Conservation (phyloP, 2,797 vertebrate genomes). For the Phoeniculus purpureus region DNA sequence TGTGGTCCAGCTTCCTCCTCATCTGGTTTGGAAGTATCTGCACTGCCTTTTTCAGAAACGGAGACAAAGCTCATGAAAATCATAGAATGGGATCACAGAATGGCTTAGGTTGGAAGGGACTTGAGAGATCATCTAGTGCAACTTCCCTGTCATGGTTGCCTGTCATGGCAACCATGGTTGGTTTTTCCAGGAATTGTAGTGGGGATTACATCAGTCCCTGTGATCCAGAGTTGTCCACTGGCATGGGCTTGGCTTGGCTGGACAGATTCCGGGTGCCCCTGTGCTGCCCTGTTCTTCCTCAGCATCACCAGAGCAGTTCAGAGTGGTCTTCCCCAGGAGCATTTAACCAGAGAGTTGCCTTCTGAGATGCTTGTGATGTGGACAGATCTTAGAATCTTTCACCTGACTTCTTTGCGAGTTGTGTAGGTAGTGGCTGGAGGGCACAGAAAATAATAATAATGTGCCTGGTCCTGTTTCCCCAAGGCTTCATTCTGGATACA, state of each 20-base stretch:
- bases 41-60: accelerated
- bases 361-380: not conserved
- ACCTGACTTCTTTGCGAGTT: accelerated
- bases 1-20: not conserved
- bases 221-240: not conserved
- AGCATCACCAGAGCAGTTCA: not conserved
- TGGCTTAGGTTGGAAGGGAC: too few species aligned
- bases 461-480: not conserved
- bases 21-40: not conserved
- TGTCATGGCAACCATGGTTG: too few species aligned
- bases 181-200: not conserved
- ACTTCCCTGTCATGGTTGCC: too few species aligned
- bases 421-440: not conserved
- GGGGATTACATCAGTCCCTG: not conserved
- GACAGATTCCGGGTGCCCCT: not conserved
- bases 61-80: not conserved
- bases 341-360: not conserved
- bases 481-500: accelerated
- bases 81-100: too few species aligned
- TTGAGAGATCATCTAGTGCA: too few species aligned
- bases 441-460: too few species aligned
- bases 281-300: not conserved
- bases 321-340: not conserved
- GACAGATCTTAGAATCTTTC: not conserved
- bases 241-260: not conserved